Evolutionary conservation across 2,888 invertebrate species (phyloP).

Genomic region (Blomia tropicalis): DNA sequence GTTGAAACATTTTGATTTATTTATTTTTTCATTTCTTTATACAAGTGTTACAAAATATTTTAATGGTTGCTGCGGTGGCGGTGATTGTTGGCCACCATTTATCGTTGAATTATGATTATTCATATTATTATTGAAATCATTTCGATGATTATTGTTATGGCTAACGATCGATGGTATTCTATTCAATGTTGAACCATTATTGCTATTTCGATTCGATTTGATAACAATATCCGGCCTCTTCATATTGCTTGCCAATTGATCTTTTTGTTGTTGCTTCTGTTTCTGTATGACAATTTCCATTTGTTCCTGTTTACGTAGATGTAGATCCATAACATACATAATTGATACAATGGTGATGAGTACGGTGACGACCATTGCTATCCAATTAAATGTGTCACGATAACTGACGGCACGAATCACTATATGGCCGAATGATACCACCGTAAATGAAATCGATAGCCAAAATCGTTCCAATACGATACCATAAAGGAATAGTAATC

Average conservation of each 20-base stretch:
- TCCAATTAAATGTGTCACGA: neutral
- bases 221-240: too few species aligned
- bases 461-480: neutral
- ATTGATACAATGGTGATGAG: neutral
- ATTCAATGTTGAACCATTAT: too few species aligned
- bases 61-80: too few species aligned
- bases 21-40: too few species aligned
- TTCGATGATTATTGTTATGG: too few species aligned
- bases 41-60: too few species aligned
- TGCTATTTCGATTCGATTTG: too few species aligned
- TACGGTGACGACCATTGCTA: neutral
- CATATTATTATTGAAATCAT: too few species aligned
- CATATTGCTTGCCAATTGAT: neutral
- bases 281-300: neutral
- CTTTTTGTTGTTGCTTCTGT: neutral
- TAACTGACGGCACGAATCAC: neutral
- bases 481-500: conserved; percentile 7
- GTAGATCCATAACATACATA: neutral
- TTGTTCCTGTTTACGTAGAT: conserved; percentile 1
- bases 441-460: neutral
- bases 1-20: too few species aligned
- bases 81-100: too few species aligned
- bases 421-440: neutral
- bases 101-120: too few species aligned
- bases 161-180: too few species aligned